Base-by-base conservation (phyloP, 2,113 vertebrate genomes). In the Setophaga petechia region DNA sequence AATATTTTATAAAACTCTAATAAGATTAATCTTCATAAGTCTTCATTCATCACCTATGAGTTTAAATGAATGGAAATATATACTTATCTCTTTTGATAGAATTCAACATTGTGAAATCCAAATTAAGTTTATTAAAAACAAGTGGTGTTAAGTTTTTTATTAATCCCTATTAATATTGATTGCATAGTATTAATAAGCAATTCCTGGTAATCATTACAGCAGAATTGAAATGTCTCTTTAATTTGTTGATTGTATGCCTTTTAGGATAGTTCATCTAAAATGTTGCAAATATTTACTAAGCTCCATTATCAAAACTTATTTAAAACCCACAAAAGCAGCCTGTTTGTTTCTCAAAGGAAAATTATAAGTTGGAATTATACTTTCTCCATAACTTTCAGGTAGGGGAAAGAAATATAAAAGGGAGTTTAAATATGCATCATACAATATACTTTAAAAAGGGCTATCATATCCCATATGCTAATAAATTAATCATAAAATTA, bases 201-300 rank as follows among this genome's bases (percentile, higher is more conserved):
- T 92, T 94, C 96, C 19, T 95, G 57, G 25, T 91, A 97, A 92
- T 95, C 71, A 91, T 89, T 93, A 74, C 35, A 95, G 51, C 20
- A 73, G 89, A 95, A 78, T 37, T 92, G 65, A n/a, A 95, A 44
- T 91, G 74, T 93, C 10, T 93, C 24, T 89, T 96, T 95, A 89
- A 84, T 95, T 96, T 94, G 33, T 83, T 97, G 94, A 95, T 95
- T 90, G 93, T 91, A 92, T 89, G 46, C 3, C 41, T 96, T 94
- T 95, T 81, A 93, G 25, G 18, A 16, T 20, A 95, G 44, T 95
- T 82, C 5, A 57, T 76, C 59, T 95, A 27, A 82, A 97, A 11
- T 76, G 49, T 35, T 94, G 80, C 58, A 94, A 95, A 87, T 96
- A 95, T 88, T 96, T 91, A 91, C 28, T 49, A 92, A 95, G 51